A percentile compares a stretch with the other conserved stretches of the same genome.
These are phyloP conservation scores for Rhinoraja longicauda DNA, from an alignment of 2,797 vertebrate species.

Conservation along the genomic window DNA sequence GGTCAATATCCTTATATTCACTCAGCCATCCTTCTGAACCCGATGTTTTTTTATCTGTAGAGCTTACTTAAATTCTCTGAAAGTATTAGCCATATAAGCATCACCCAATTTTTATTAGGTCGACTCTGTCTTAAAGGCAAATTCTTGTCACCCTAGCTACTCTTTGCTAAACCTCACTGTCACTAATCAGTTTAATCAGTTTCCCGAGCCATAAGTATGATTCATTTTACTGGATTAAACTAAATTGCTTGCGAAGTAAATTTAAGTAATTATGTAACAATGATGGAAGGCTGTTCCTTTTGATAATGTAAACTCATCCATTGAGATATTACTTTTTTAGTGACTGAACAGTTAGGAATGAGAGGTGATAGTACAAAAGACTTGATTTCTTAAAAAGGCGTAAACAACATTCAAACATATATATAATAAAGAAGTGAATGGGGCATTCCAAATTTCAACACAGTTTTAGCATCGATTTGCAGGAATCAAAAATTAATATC, in stretches of 20 bases:
- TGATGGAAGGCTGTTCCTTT: not conserved
- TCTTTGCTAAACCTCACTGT: not conserved
- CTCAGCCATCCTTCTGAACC: not conserved
- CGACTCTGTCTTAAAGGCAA: not conserved
- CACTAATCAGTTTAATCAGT: too few species aligned
- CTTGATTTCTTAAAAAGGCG: not conserved
- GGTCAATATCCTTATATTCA: not conserved
- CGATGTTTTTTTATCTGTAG: not conserved
- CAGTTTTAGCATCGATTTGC: not conserved
- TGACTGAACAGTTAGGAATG: not conserved
- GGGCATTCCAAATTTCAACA: not conserved
- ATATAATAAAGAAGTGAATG: not conserved
- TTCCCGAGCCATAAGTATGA: not conserved
- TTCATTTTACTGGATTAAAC: conserved; percentile 2
- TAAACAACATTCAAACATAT: not conserved
- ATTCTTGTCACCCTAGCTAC: not conserved
- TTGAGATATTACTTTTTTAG: not conserved
- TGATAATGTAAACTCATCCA: not conserved
- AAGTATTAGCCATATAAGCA: not conserved
- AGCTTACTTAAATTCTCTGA: not conserved
- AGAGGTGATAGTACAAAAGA: not conserved
- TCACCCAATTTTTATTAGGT: not conserved
- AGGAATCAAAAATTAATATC: not conserved
- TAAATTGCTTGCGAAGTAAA: not conserved
- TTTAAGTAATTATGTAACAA: not conserved